Conservation (phyloP, 2,888 invertebrate species). For the Sylvicola cinctus region DNA sequence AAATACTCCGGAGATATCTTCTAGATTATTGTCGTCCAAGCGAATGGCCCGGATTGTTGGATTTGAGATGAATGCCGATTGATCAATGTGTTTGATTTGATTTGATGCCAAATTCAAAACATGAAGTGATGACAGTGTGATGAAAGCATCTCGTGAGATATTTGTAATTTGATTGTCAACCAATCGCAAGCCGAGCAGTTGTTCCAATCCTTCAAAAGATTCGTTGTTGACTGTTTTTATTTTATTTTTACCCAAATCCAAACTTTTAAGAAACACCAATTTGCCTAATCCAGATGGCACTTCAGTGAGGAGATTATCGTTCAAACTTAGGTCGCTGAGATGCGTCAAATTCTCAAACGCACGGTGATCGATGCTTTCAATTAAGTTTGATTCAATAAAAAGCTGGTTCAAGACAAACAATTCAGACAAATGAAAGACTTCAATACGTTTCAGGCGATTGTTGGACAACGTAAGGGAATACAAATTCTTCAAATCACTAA, state of each 20-base stretch:
- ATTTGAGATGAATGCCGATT: constrained; percentile 55
- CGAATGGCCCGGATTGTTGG: constrained; percentile 52
- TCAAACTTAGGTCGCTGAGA: constrained; percentile 54
- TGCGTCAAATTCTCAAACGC: constrained; percentile 60
- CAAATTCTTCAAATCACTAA: constrained; percentile 52
- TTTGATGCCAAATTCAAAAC: constrained; percentile 66
- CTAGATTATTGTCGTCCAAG: constrained; percentile 56
- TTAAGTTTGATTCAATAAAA: constrained; percentile 51
- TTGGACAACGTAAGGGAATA: constrained; percentile 54
- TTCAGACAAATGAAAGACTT: constrained; percentile 48
- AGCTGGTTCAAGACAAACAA: constrained; percentile 52
- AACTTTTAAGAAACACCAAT: constrained; percentile 46
- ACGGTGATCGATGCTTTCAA: constrained; percentile 43
- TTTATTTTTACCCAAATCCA: constrained; percentile 66
- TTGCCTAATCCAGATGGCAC: constrained; percentile 50
- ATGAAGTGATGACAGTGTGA: constrained; percentile 46
- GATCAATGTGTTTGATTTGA: constrained; percentile 53
- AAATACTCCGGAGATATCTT: constrained; percentile 59
- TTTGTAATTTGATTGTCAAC: constrained; percentile 62
- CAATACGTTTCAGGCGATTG: constrained; percentile 47
- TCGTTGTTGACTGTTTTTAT: constrained; percentile 48
- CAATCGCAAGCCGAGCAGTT: constrained; percentile 53
- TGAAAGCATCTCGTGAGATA: constrained; percentile 53
- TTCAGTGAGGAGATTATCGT: constrained; percentile 47
- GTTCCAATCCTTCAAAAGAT: constrained; percentile 51